Percentiles rank a stretch among this genome's conserved stretches.
Conservation (phyloP, 2,113 vertebrate species). For the Salvelinus fontinalis region DNA sequence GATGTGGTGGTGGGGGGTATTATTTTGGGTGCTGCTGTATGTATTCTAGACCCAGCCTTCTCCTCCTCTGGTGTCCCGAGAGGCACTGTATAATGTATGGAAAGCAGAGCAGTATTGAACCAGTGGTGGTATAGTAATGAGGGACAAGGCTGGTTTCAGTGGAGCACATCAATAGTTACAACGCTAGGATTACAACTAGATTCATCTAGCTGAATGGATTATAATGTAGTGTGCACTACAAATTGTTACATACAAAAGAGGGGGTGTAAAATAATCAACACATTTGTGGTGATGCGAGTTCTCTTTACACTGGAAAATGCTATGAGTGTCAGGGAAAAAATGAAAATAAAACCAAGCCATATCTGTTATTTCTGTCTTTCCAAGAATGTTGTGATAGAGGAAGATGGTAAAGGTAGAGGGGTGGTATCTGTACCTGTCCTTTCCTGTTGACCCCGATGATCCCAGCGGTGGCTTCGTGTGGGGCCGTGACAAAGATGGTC, state of each 20-base stretch:
- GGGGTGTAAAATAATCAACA: not conserved
- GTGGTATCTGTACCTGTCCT: constrained; percentile 84
- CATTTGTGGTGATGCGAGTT: not conserved
- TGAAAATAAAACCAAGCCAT: not conserved
- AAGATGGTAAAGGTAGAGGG: not conserved
- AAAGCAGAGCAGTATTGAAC: not conserved
- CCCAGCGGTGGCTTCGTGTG: constrained; percentile 95
- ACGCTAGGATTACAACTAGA: not conserved
- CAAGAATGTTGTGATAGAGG: not conserved
- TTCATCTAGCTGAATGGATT: not conserved
- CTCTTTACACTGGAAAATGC: not conserved
- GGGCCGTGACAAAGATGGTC: constrained; percentile 97
- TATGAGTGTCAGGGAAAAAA: not conserved
- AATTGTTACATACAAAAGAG: not conserved
- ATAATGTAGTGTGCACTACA: not conserved
- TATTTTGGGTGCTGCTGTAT: constrained; percentile 1
- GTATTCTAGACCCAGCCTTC: not conserved
- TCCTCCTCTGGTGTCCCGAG: not conserved
- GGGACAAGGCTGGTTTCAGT: not conserved
- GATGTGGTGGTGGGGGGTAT: not conserved
- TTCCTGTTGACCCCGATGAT: constrained; percentile 99
- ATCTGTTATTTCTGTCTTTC: not conserved
- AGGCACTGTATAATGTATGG: not conserved
- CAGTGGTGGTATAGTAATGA: not conserved
- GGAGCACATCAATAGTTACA: not conserved